Conservation (phyloP, 2,888 invertebrate genomes). For the Pandemis corylana region DNA sequence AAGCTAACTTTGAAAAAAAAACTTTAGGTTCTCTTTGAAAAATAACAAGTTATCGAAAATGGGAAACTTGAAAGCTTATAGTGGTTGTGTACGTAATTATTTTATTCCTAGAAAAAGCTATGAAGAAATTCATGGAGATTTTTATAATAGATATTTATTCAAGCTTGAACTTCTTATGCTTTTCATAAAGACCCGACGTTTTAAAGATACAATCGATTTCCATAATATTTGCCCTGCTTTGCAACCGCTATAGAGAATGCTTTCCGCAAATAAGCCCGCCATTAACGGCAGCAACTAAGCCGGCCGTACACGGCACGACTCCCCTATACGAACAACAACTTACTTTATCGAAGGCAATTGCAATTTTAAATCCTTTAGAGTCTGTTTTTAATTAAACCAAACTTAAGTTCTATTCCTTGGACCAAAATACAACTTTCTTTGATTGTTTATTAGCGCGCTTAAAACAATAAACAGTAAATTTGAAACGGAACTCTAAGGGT, state of each 20-base stretch:
- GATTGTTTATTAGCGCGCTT: neutral
- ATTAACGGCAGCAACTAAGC: slow-evolving; percentile 16
- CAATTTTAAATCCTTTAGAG: neutral
- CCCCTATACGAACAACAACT: neutral
- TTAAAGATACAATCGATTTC: slow-evolving; percentile 9
- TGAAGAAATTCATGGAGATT: no score
- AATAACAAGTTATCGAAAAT: no score
- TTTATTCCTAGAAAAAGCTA: no score
- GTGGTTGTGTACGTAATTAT: no score
- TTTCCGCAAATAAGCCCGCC: slow-evolving; percentile 20
- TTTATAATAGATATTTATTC: no score
- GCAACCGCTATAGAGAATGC: slow-evolving; percentile 18
- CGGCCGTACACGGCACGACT: neutral
- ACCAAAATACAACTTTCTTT: neutral
- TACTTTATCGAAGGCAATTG: neutral
- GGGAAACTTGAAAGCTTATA: no score
- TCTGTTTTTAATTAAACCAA: slow-evolving; percentile 6
- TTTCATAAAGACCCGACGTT: neutral
- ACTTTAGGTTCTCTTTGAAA: no score
- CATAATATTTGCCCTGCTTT: slow-evolving; percentile 5
- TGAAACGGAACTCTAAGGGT: neutral
- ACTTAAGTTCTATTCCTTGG: neutral
- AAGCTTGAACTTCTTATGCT: neutral
- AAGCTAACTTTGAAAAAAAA: no score
- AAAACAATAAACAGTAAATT: neutral